phyloP scores from a whole-genome alignment of 2,797 vertebrate genomes.

The Carduelis carduelis region DNA sequence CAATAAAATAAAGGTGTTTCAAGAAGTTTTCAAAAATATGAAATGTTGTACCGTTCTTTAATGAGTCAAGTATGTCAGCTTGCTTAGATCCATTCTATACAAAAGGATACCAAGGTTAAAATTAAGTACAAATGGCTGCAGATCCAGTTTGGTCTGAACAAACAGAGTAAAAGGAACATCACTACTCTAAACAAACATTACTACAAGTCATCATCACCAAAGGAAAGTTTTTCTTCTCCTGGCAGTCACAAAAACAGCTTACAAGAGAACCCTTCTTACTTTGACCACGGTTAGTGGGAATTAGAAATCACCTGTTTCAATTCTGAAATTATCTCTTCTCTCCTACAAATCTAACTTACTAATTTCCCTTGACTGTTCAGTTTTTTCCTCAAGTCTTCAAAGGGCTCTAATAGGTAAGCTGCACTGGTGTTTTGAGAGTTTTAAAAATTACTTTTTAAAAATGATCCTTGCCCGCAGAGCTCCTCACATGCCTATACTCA shows the following conservation, averaged over 20 bases:
- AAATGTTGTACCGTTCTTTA: neutral
- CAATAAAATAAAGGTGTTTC: neutral
- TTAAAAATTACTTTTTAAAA: neutral
- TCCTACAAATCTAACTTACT: neutral
- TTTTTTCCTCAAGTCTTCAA: neutral
- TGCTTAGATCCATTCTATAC: neutral
- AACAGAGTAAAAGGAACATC: neutral
- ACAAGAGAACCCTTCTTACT: neutral
- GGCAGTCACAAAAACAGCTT: neutral
- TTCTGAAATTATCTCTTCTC: neutral
- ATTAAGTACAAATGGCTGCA: neutral
- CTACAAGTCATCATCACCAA: neutral
- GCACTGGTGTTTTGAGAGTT: neutral
- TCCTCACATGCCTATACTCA: neutral
- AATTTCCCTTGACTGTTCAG: neutral
- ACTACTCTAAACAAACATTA: neutral
- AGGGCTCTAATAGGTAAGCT: neutral
- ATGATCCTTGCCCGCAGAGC: neutral
- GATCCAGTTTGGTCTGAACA: neutral
- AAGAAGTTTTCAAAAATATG: neutral
- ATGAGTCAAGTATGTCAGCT: neutral
- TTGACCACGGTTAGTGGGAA: neutral
- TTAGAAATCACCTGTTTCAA: neutral
- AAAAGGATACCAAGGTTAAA: neutral
- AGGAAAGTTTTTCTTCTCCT: neutral